Evolutionary conservation across 2,797 vertebrate genomes (phyloP).

Genomic region (Chelidonichthys spinosus): DNA sequence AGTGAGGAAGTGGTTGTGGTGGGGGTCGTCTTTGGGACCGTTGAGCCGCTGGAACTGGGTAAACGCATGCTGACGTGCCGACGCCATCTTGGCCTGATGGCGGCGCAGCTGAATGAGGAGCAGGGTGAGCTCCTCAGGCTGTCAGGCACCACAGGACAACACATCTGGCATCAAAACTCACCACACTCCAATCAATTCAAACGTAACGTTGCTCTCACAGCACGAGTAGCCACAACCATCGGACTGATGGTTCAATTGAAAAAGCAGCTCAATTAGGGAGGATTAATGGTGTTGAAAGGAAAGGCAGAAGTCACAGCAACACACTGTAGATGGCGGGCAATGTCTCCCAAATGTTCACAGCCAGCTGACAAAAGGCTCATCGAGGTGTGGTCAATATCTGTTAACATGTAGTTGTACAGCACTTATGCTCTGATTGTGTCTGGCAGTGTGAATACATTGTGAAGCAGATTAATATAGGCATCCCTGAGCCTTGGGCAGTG

Average conservation of each 20-base stretch:
- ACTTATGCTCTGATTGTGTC: too few relatives aligned
- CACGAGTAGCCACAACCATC: not conserved
- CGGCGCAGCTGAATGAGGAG: constrained; percentile 96
- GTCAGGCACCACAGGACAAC: constrained; percentile 83
- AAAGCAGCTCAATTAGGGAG: constrained; percentile 22
- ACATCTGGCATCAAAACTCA: constrained; percentile 36
- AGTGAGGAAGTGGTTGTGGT: constrained; percentile 61
- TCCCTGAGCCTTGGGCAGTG: not conserved
- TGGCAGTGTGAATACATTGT: too few relatives aligned
- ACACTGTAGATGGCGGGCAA: not conserved
- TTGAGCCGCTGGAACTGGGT: constrained; percentile 89
- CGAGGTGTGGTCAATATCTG: not conserved
- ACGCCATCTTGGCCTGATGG: constrained; percentile 94
- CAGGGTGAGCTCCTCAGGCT: constrained; percentile 97
- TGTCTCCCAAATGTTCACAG: constrained; percentile 3
- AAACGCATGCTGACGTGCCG: constrained; percentile 89
- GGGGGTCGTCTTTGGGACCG: constrained; percentile 85
- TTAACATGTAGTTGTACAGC: not conserved
- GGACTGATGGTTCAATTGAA: not conserved
- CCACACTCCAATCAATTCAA: constrained; percentile 19
- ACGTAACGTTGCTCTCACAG: constrained; percentile 2
- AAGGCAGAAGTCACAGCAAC: constrained; percentile 18
- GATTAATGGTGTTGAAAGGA: constrained; percentile 16
- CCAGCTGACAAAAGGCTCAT: not conserved
- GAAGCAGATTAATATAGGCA: not conserved